A percentile compares a stretch with the other conserved stretches of the same genome.
Evolutionary conservation across 92 coral and sea anemone genomes (phyloP).

Genomic region (Porites lobata): DNA sequence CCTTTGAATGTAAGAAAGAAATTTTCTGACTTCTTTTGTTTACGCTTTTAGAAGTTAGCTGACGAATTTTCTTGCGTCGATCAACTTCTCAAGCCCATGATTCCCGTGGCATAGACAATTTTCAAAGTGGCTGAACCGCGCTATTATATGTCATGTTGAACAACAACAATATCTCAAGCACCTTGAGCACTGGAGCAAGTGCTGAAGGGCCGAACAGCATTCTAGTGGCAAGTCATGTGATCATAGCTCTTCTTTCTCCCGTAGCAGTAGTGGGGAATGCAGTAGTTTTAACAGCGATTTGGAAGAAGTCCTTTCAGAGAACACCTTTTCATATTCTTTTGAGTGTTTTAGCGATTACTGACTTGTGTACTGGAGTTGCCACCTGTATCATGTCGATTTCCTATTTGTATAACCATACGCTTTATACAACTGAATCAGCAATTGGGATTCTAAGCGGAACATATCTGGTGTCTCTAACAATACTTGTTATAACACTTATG

Average conservation of each 20-base stretch:
- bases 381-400: not conserved
- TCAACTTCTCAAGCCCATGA: too few species aligned
- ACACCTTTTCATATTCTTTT: slow-evolving; percentile 10
- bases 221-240: not conserved
- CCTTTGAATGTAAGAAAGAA: too few species aligned
- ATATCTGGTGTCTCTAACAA: not conserved
- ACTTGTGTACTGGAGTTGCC: slow-evolving; percentile 17
- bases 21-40: too few species aligned
- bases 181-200: too few species aligned
- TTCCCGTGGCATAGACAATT: too few species aligned
- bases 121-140: too few species aligned
- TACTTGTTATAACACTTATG: not conserved
- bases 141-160: too few species aligned
- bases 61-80: too few species aligned
- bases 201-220: too few species aligned
- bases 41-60: too few species aligned
- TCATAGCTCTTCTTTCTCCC: slow-evolving; percentile 10
- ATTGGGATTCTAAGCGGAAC: not conserved
- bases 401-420: not conserved
- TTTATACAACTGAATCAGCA: not conserved
- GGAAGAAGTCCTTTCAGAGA: slow-evolving; percentile 6
- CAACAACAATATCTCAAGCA: too few species aligned
- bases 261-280: slow-evolving; percentile 20
- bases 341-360: slow-evolving; percentile 14
- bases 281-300: slow-evolving; percentile 16